Evolutionary conservation across 2,113 vertebrate species (phyloP), one percentile per base, ranked within the genome.

Genomic region (Tetraodon nigroviridis): DNA sequence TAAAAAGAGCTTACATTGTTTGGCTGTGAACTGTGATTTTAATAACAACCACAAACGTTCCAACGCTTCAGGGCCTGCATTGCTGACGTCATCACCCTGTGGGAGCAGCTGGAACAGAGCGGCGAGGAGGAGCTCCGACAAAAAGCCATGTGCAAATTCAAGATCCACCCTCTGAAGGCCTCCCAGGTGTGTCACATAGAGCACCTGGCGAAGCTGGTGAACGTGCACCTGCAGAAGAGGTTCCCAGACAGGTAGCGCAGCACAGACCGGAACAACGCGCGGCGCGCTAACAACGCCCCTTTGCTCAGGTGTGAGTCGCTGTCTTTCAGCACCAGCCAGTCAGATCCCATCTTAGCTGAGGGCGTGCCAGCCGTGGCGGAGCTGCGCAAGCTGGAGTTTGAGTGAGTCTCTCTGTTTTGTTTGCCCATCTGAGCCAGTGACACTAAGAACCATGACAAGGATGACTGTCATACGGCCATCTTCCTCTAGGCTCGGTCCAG

Each of bases 151-250:
- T 86, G 89, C 64, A 97, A 94, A 71, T 93, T 97, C 78, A 89
- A 90, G 67, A 88, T 95, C 15, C 82, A 93, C 67, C 95, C 95
- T 7, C 91, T 98, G 67, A 94, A 93, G 64, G 92, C 87, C 24
- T 90, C 88, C 40, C 92, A 91, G 7, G 53, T 89, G 69, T 92
- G 89, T 76, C 93, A 99, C 4, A 55, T 98, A 32, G 86, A 89
- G 17, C 89, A 95, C 61, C 89, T 99, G 58, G 78, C 73, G 1
- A 81, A 84, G 47, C 91, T 99, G 0, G 92, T 95, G 45, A 83
- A 86, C 53, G 89, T 94, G 52, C 93, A 95, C 44, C 71, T 51
- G 82, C 75, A 88, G 64, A 91, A 84, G 67, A 89, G 78, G 60
- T 80, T 93, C 42, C 72, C 74, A 1, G 64, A 51, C 27, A 75